Percentiles rank a stretch among this genome's conserved stretches.
Evolutionary conservation across 1,140 invertebrate genomes (phyloP).

Genomic region (Macrobrachium rosenbergii): DNA sequence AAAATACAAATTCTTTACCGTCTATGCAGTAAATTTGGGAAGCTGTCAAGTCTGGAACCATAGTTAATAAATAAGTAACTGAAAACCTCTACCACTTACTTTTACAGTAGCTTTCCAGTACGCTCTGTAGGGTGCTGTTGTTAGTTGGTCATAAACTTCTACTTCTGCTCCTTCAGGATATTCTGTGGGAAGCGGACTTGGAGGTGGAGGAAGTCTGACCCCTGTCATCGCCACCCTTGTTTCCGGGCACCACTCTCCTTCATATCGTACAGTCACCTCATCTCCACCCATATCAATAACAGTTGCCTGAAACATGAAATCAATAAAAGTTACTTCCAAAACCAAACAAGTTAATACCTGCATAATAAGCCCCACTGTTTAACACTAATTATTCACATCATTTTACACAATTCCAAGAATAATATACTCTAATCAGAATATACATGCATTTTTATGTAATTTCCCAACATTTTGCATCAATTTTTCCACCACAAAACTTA

Average conservation of each 20-base stretch:
- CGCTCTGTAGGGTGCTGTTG: slow-evolving; percentile 44
- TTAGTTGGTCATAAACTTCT: slow-evolving; percentile 55
- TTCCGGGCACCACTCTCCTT: slow-evolving; percentile 57
- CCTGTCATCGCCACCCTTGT: slow-evolving; percentile 56
- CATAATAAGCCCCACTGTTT: too few species aligned
- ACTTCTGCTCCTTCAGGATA: slow-evolving; percentile 62
- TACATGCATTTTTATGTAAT: too few species aligned
- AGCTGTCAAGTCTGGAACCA: neutral
- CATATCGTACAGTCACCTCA: slow-evolving; percentile 56
- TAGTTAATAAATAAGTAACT: neutral
- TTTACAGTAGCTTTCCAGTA: slow-evolving; percentile 61
- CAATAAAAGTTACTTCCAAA: neutral
- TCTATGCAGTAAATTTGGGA: too few species aligned
- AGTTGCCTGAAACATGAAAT: slow-evolving; percentile 38
- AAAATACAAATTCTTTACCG: too few species aligned
- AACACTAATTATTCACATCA: too few species aligned
- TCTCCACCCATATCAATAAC: slow-evolving; percentile 59
- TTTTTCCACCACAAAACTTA: too few species aligned
- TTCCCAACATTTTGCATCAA: too few species aligned
- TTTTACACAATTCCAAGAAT: too few species aligned
- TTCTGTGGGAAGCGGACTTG: slow-evolving; percentile 36
- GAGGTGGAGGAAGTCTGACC: slow-evolving; percentile 41
- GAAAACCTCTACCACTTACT: slow-evolving; percentile 25
- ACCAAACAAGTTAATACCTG: too few species aligned
- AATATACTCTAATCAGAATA: too few species aligned